Base-by-base conservation (phyloP, 2,888 invertebrate genomes). In the Macaria liturata region DNA sequence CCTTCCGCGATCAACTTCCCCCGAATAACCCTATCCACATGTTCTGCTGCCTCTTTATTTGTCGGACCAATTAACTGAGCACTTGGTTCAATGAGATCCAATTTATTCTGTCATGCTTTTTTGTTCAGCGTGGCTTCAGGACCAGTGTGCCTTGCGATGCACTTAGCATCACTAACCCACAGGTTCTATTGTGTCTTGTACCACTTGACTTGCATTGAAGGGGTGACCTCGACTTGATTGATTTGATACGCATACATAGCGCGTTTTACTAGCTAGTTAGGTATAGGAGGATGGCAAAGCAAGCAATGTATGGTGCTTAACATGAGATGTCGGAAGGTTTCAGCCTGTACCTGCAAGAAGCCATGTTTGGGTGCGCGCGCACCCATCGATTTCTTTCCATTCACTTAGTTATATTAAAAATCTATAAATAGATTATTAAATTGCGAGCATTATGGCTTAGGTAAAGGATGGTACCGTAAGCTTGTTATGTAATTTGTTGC, bases 341-440 rank as follows among this genome's bases (percentile, higher is more conserved):
- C 59, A 55, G 49, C 32, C 60, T 44, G 49, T 65, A 66, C 59
- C 54, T 61, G 60, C 62, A 73, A 72, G 82, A 86, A 86, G 86
- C 83, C 84, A 76, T 84, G 70, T 75, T 68, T 59, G 45, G 59
- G 57, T 89, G 90, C 90, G 90, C 90, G 90, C 90, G 90, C 90
- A 90, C 52, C 58, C 80, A 86, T 87, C 78, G 88, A 88, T 88
- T 84, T 68, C 68, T 60, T 67, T 72, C 70, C 78, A 80, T 81
- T 77, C 76, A 77, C 72, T 75, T 76, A 75, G 72, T 71, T 78
- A 64, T 77, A 80, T 81, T 80, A 78, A 76, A 73, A 72, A 71
- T 71, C 76, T 76, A 76, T 74, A 75, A 75, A 76, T 81, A 80
- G 72, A 67, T 82, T 81, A 86, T 85, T 85, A 76, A 83, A 84